Evolutionary conservation across 2,797 vertebrate species (phyloP), one percentile per base, ranked within the genome.

Genomic region (Leontopithecus rosalia): DNA sequence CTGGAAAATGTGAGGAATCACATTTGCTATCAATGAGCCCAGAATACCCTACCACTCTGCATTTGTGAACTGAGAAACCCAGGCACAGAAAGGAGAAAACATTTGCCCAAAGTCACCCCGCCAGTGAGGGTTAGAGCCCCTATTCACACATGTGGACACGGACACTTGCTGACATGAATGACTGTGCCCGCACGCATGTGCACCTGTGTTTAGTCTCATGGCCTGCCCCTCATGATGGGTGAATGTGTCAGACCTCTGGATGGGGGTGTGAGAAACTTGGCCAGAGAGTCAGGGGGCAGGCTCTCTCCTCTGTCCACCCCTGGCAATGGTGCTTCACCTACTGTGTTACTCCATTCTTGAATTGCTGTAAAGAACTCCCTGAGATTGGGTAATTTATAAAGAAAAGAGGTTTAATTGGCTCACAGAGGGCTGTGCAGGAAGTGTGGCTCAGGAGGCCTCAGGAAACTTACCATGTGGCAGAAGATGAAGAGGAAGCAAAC

Each of bases 141-240:
- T n/a, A 2, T 46, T n/a, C 55, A 36, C 46, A 33, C 1, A 2
- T 0, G 30, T 28, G 80, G 52, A 5, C 12, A 10, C 39, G 41
- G n/a, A 19, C 1, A 1, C 39, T 46, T 20, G 36, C 2, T 11
- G 15, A 13, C 4, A 1, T 0, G 12, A 24, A 14, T 1, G 4
- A 15, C 50, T 15, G 28, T 0, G 15, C n/a, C 50, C 11, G 13
- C 9, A 6, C 9, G 2, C 11, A 1, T 13, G 26, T 28, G 17
- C 10, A 39, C 33, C 3, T 9, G 2, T 1, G 26, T 33, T 14
- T 5, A 8, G 14, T 20, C 91, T 12, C 22, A 0, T 0, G 1
- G 43, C 30, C n/a, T 28, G 17, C 22, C 36, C 57, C 10, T 17
- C 52, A 72, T 58, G 2, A 36, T 64, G 46, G n/a, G 13, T 4